Evolutionary conservation across 2,888 invertebrate genomes (phyloP).

Genomic region (Drosophila infuscata): DNA sequence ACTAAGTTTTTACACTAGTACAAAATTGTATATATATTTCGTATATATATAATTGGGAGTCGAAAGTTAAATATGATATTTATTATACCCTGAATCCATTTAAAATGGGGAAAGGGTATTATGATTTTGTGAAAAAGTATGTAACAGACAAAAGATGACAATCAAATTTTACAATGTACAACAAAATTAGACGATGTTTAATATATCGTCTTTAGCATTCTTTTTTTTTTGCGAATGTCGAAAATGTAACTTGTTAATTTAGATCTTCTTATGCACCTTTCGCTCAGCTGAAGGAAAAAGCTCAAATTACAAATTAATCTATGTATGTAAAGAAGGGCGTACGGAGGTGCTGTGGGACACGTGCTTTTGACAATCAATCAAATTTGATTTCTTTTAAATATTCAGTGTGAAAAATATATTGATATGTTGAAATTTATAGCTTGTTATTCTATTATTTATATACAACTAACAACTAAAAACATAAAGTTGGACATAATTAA

Average conservation of each 20-base stretch:
- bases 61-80: too few species aligned
- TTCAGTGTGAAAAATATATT: not conserved
- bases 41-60: not conserved
- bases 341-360: not conserved
- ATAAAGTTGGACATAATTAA: rapidly evolving
- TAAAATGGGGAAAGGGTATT: not conserved
- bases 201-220: too few species aligned
- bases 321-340: not conserved
- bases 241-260: not conserved
- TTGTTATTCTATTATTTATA: not conserved
- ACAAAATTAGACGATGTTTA: too few species aligned
- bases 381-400: not conserved
- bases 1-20: conserved; percentile 27
- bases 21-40: conserved; percentile 1
- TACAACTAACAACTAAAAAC: not conserved
- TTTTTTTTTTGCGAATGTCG: not conserved
- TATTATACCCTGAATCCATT: too few species aligned
- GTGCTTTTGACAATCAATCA: not conserved
- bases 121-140: not conserved
- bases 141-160: not conserved
- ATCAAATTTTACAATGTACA: too few species aligned
- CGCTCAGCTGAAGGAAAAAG: too few species aligned
- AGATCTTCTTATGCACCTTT: too few species aligned
- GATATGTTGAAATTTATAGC: not conserved
- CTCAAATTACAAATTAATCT: not conserved